A percentile compares a stretch with the other conserved stretches of the same genome.
Evolutionary conservation across 2,888 invertebrate genomes (phyloP).

Genomic region (Odontocolon sp.): DNA sequence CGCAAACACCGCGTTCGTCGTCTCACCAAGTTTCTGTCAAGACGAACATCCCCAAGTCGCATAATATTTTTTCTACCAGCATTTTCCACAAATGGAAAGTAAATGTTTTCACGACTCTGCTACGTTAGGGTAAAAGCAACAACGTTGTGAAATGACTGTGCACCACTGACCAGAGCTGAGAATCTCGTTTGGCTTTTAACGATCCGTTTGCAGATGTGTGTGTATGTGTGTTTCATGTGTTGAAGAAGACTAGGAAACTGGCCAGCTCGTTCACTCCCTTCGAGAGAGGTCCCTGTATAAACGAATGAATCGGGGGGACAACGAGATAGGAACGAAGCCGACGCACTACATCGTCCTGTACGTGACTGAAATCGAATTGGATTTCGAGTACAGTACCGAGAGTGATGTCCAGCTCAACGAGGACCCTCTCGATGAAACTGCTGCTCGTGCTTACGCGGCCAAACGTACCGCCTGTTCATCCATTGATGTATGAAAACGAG

Average conservation of each 20-base stretch:
- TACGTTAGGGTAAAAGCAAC: neutral
- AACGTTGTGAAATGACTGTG: neutral
- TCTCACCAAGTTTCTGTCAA: neutral
- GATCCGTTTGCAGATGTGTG: slow-evolving; percentile 11
- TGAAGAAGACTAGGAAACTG: slow-evolving; percentile 33
- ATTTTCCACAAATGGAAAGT: slow-evolving; percentile 11
- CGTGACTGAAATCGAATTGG: slow-evolving; percentile 54
- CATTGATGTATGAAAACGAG: slow-evolving; percentile 30
- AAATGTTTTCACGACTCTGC: slow-evolving; percentile 32
- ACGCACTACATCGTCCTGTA: slow-evolving; percentile 43
- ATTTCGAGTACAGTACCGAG: slow-evolving; percentile 42
- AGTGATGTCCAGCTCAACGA: slow-evolving; percentile 44
- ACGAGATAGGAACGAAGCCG: slow-evolving; percentile 40
- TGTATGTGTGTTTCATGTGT: neutral
- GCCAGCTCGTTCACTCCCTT: slow-evolving; percentile 20
- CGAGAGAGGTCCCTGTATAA: slow-evolving; percentile 37
- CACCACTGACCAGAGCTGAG: neutral
- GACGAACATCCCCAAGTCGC: neutral
- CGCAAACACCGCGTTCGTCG: neutral
- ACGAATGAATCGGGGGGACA: slow-evolving; percentile 47
- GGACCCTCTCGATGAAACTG: neutral
- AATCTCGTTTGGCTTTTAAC: slow-evolving; percentile 37
- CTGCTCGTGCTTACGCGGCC: slow-evolving; percentile 8
- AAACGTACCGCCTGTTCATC: slow-evolving; percentile 11
- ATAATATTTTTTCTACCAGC: slow-evolving; percentile 22